phyloP scores from a whole-genome alignment of 2,888 invertebrate genomes.

The Limnephilus marmoratus region DNA sequence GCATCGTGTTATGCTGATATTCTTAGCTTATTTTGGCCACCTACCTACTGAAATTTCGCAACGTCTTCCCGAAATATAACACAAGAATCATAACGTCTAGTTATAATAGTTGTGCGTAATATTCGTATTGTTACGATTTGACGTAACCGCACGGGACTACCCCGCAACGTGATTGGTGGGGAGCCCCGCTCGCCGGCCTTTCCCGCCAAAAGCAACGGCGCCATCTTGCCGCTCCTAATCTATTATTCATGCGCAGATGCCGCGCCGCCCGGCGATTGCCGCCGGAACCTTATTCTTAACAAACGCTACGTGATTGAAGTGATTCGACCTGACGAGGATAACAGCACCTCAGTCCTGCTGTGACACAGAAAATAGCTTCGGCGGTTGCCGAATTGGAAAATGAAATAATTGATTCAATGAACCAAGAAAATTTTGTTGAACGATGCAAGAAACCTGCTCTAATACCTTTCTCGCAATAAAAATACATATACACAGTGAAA shows the following conservation, averaged over 20 bases:
- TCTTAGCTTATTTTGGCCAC: neutral
- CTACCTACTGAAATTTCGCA: neutral
- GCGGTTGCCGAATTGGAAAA: neutral
- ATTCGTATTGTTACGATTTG: constrained; percentile 8
- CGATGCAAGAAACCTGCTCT: neutral
- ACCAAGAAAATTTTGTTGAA: neutral
- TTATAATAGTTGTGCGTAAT: neutral
- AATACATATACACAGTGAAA: too few relatives aligned
- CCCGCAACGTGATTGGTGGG: constrained; percentile 14
- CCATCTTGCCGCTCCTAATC: constrained; percentile 43
- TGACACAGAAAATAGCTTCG: neutral
- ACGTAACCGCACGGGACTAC: neutral
- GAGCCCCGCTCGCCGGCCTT: neutral
- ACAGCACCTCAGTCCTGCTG: neutral
- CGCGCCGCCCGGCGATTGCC: constrained; percentile 3
- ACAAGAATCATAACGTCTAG: neutral
- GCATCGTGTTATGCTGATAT: too few relatives aligned
- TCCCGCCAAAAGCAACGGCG: constrained; percentile 13
- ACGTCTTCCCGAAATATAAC: neutral
- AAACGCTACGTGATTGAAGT: neutral
- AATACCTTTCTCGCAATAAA: neutral
- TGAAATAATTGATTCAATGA: neutral
- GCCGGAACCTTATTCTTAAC: neutral
- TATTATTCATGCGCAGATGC: constrained; percentile 55
- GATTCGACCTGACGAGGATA: neutral